Base-by-base conservation (phyloP, 2,113 vertebrate genomes). In the Ascaphus truei region DNA sequence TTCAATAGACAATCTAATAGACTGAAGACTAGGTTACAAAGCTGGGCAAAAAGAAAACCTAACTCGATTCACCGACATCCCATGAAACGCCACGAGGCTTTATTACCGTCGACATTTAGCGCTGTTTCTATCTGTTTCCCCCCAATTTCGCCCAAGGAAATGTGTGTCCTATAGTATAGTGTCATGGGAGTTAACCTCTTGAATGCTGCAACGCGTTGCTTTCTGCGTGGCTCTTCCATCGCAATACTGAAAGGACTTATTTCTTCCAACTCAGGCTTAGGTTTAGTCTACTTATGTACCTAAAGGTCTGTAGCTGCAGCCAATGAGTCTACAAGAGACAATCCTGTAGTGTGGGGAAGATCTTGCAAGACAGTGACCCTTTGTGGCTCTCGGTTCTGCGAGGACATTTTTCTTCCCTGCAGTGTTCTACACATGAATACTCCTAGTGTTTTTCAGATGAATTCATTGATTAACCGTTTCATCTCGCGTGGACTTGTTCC, bases 381-480 rank as follows among this genome's bases (percentile, higher is more conserved):
- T 68, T 68, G 66, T 68, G 43, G 56, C 34, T 50, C 53, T 11
- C 57, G 37, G 30, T 20, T 36, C 13, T 50, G 13, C 50, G 47
- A 68, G 55, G 66, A 68, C 41, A 37, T 15, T 20, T 68, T 31
- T 50, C 22, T 59, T 59, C 63, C 55, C 55, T 39, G 43, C 66
- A 48, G 36, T 66, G 30, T 31, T 23, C 50, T 56, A 36, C 52
- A 68, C 65, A 68, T 68, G 65, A 68, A 68, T 68, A 59, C 41
- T 16, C 23, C 55, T 37, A 39, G 36, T 68, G 66, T 68, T 59
- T 48, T 68, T 68, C 43, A 68, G 55, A 68, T 68, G 66, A 68
- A 16, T 68, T 34, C 66, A 68, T 68, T 58, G 55, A 68, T 68
- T 68, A 68, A 68, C 66, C 25, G 22, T 68, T 68, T 68, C 55